Percentiles rank a stretch among this genome's conserved stretches.
Conservation (phyloP, 2,797 vertebrate genomes). For the Enteromius thamalakanensis region DNA sequence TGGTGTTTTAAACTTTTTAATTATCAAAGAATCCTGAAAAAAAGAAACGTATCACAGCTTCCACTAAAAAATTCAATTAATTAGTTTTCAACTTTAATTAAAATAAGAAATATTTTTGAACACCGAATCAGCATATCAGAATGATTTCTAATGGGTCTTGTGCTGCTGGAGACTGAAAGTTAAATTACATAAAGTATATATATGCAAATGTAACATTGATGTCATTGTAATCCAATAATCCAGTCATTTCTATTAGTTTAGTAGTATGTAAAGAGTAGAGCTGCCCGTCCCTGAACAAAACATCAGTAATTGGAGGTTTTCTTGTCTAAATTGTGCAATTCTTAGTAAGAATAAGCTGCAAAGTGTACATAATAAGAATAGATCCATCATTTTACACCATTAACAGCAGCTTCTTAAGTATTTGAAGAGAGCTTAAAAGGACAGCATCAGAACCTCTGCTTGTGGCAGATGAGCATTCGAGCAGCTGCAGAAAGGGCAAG, state of each 20-base stretch:
- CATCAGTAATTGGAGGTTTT: not conserved
- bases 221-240: not conserved
- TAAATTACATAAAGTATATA: not conserved
- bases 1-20: not conserved
- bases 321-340: not conserved
- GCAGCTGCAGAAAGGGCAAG: slow-evolving; percentile 62
- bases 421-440: not conserved
- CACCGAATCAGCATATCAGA: not conserved
- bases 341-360: not conserved
- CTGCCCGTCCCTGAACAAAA: not conserved
- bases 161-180: not conserved
- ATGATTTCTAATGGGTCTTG: not conserved
- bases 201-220: not conserved
- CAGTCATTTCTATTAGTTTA: not conserved
- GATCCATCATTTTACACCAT: not conserved
- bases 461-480: slow-evolving; percentile 21
- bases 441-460: slow-evolving; percentile 11
- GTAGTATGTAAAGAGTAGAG: not conserved
- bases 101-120: not conserved
- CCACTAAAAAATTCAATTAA: not conserved
- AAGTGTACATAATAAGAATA: not conserved
- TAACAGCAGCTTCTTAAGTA: not conserved
- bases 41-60: too few relatives aligned
- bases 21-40: not conserved
- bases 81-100: not conserved